A percentile compares a stretch with the other conserved stretches of the same genome.
phyloP scores from a whole-genome alignment of 2,797 vertebrate species.

The Alauda arvensis region DNA sequence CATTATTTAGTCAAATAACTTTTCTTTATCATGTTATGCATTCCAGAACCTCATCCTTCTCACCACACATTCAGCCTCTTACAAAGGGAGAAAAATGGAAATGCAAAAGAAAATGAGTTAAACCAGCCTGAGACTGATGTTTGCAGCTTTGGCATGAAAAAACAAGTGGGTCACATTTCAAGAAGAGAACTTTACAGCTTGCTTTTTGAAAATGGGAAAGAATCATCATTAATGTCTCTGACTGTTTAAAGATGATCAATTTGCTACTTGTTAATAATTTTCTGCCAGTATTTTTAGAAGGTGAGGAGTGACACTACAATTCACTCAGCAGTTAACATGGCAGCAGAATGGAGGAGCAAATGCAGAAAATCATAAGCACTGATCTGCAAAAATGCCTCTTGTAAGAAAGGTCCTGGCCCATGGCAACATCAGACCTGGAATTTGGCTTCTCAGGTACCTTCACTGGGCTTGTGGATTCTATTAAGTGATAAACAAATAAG shows the following conservation, averaged over 20 bases:
- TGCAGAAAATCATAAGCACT: not conserved
- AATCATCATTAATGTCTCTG: not conserved
- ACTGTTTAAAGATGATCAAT: not conserved
- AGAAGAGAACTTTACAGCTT: not conserved
- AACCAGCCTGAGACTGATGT: not conserved
- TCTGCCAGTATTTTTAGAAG: not conserved
- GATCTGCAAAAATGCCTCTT: not conserved
- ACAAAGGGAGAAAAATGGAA: not conserved
- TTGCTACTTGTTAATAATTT: not conserved
- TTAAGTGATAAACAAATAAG: not conserved
- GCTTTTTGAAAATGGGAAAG: not conserved
- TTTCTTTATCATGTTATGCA: not conserved
- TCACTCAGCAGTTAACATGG: not conserved
- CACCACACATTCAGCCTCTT: not conserved
- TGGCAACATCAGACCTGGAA: not conserved
- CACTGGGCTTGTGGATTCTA: not conserved
- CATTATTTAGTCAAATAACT: not conserved
- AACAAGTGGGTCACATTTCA: not conserved
- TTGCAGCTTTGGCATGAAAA: not conserved
- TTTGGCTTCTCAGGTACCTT: not conserved
- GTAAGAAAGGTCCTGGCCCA: not conserved
- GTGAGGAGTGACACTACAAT: accelerated
- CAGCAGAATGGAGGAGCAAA: not conserved
- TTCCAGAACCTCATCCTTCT: not conserved
- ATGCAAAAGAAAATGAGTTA: not conserved